A percentile compares a stretch with the other conserved stretches of the same genome.
Evolutionary conservation across 92 coral and sea anemone genomes (phyloP).

Genomic region (Palythoa grandis): DNA sequence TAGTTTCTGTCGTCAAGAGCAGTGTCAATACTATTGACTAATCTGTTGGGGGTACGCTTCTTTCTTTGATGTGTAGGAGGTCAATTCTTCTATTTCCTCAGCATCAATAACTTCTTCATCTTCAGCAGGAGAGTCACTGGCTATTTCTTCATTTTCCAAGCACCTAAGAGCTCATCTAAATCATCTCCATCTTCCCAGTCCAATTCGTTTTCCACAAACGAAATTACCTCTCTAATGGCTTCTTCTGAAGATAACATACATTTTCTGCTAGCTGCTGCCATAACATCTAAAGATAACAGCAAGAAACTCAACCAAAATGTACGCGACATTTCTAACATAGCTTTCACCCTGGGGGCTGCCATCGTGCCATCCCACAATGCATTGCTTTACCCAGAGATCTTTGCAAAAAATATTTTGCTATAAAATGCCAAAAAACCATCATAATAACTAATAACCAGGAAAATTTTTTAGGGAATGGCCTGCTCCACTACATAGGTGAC

Average conservation of each 20-base stretch:
- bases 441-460: conserved; percentile 13
- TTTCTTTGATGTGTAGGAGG: background rate
- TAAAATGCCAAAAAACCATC: conserved; percentile 6
- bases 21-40: conserved; percentile 15
- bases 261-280: background rate
- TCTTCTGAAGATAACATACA: conserved; percentile 5
- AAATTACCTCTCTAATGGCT: conserved; percentile 15
- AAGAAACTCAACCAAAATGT: background rate
- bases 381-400: background rate
- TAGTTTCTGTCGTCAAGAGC: conserved; percentile 10
- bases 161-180: background rate
- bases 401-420: conserved; percentile 3
- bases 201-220: background rate
- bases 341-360: conserved; percentile 6
- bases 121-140: conserved; percentile 6
- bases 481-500: background rate
- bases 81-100: background rate
- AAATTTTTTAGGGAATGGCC: conserved; percentile 11
- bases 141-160: background rate
- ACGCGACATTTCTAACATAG: background rate
- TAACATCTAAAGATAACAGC: background rate
- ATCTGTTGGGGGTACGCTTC: background rate
- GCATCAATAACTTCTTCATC: background rate
- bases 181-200: background rate
- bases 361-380: conserved; percentile 16